phyloP scores from a whole-genome alignment of 2,797 vertebrate genomes.

The Urophycis tenuis region DNA sequence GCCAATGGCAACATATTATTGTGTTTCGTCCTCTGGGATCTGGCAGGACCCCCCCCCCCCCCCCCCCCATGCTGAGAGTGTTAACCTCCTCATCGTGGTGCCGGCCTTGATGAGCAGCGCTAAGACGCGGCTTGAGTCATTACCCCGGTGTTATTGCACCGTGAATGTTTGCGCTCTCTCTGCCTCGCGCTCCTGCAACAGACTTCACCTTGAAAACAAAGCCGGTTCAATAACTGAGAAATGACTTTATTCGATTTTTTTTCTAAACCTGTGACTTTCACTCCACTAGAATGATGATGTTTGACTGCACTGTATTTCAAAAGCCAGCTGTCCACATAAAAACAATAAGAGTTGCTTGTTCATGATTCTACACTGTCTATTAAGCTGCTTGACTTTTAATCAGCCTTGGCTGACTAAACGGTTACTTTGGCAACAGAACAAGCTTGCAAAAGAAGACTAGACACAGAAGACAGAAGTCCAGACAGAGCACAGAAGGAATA shows the following conservation, averaged over 20 bases:
- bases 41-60: too few species aligned
- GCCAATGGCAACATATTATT: constrained; percentile 13
- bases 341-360: background rate
- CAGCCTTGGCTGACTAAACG: background rate
- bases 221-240: background rate
- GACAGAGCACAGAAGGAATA: background rate
- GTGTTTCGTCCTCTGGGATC: background rate
- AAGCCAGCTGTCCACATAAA: background rate
- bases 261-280: background rate
- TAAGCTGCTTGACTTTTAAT: background rate
- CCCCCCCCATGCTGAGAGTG: background rate
- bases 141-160: background rate
- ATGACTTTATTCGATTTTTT: too few species aligned
- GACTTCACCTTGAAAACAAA: background rate
- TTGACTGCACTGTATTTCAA: background rate
- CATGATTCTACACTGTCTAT: background rate
- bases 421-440: background rate
- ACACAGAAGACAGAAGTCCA: background rate
- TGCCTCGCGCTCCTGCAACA: background rate
- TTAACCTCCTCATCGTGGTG: background rate
- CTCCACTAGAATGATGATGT: background rate
- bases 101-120: background rate
- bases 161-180: background rate
- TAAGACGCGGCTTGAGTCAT: background rate
- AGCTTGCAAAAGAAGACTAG: background rate